phyloP scores from a whole-genome alignment of 1,140 invertebrate genomes.

The Mya arenaria region DNA sequence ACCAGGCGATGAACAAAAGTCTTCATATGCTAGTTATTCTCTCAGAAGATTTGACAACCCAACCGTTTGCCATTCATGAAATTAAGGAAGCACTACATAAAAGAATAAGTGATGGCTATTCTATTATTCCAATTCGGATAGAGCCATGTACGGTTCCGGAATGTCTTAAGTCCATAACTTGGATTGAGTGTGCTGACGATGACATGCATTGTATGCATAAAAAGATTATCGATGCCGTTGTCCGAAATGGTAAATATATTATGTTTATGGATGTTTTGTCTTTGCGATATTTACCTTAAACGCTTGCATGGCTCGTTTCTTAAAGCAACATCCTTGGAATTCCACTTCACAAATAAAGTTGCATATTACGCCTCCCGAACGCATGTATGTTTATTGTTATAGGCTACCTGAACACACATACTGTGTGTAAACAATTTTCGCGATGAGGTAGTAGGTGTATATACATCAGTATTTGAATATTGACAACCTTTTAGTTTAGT shows the following conservation, averaged over 20 bases:
- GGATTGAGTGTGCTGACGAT: slow-evolving; percentile 10
- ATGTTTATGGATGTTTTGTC: too few species aligned
- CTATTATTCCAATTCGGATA: slow-evolving; percentile 3
- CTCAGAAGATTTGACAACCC: slow-evolving; percentile 4
- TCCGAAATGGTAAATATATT: slow-evolving; percentile 6
- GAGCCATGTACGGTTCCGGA: slow-evolving; percentile 29
- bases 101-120: neutral
- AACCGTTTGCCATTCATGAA: slow-evolving; percentile 2
- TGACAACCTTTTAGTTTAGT: too few species aligned
- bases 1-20: neutral
- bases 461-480: too few species aligned
- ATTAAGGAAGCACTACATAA: neutral
- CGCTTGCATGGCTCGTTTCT: too few species aligned
- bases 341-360: too few species aligned
- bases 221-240: slow-evolving; percentile 31
- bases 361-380: too few species aligned
- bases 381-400: too few species aligned
- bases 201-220: neutral
- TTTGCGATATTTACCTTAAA: too few species aligned
- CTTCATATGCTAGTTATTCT: slow-evolving; percentile 8
- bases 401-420: too few species aligned
- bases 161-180: neutral
- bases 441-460: too few species aligned
- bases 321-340: too few species aligned
- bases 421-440: too few species aligned